These are phyloP conservation scores for Labrus mixtus DNA, from an alignment of 2,113 vertebrate species.

Conservation along the genomic window DNA sequence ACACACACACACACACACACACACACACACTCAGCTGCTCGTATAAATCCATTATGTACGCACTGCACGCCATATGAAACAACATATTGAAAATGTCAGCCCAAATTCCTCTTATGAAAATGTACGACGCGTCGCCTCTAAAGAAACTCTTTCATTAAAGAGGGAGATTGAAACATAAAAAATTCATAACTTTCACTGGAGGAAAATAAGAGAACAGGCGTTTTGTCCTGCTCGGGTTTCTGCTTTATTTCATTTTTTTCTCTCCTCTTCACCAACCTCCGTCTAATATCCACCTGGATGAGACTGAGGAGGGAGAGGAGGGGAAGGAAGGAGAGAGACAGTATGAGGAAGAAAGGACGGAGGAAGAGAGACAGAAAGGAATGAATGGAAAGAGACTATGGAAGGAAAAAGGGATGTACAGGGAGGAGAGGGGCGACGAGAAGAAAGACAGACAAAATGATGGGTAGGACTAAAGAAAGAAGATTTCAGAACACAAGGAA, in stretches of 20 bases:
- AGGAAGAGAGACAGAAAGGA: too few relatives aligned
- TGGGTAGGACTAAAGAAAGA: neutral
- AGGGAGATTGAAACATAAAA: conserved; percentile 77
- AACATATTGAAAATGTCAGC: conserved; percentile 75
- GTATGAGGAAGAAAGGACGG: neutral
- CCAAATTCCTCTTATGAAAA: conserved; percentile 59
- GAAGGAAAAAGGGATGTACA: too few relatives aligned
- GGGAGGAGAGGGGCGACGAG: too few relatives aligned
- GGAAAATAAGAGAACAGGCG: conserved; percentile 62
- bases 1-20: too few relatives aligned
- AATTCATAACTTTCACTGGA: conserved; percentile 74
- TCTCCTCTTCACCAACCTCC: conserved; percentile 42
- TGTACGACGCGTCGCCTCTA: conserved; percentile 52
- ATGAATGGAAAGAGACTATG: too few relatives aligned
- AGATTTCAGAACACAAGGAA: neutral
- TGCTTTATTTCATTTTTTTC: conserved; percentile 62
- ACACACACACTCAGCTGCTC: conserved; percentile 6
- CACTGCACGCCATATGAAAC: conserved; percentile 43
- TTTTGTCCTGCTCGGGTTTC: conserved; percentile 59
- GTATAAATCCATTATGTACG: conserved; percentile 52
- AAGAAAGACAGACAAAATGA: neutral
- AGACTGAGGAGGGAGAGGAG: neutral
- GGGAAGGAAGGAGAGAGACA: too few relatives aligned
- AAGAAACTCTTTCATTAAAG: conserved; percentile 74
- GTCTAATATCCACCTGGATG: conserved; percentile 25